Evolutionary conservation across 1,140 invertebrate species (phyloP), one percentile per base, ranked within the genome.

Genomic region (Eubasilissa regina): DNA sequence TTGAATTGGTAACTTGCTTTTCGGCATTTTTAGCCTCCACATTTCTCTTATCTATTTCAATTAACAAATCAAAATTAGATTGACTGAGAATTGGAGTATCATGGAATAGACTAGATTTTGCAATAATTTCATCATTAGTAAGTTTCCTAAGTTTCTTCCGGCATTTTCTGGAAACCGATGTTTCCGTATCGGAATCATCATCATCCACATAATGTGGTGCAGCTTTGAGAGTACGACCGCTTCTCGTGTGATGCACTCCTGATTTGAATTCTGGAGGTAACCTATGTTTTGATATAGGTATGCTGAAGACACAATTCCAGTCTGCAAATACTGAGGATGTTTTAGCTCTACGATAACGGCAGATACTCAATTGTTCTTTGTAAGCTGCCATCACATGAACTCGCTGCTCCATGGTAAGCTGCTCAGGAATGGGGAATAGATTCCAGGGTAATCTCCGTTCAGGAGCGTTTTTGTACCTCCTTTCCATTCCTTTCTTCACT

Each of bases 371-470:
- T 64, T 80, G 78, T 44, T 82, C 75, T 75, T 80, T 80, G 53
- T 82, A 82, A 0, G 78, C 75, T 6, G 78, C 51, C 53, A 82
- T 47, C 0, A 82, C 56, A 13, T 56, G 35, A 13, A 70, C 76
- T 76, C 56, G 35, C 45, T 82, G 81, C 53, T 80, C 78, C 13
- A 80, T n/a, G 10, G 81, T 70, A 0, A 82, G 72, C 45, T 82
- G 75, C 7, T 80, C 78, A 4, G 78, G 81, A 13, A 62, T 53
- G 6, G 88, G 87, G 15, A 89, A 84, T n/a, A 89, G 79, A 77
- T 87, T 87, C 88, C 88, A 89, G 15, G 88, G 88, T 84, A 89
- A 84, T 21, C 88, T 83, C 55, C 88, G 87, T 62, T 89, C 88
- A 79, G 81, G 85, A 3, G 88, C 87, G 84, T 87, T 87, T 45